Conservation (phyloP, 2,797 vertebrate species). For the Brachyrhaphis roseni region DNA sequence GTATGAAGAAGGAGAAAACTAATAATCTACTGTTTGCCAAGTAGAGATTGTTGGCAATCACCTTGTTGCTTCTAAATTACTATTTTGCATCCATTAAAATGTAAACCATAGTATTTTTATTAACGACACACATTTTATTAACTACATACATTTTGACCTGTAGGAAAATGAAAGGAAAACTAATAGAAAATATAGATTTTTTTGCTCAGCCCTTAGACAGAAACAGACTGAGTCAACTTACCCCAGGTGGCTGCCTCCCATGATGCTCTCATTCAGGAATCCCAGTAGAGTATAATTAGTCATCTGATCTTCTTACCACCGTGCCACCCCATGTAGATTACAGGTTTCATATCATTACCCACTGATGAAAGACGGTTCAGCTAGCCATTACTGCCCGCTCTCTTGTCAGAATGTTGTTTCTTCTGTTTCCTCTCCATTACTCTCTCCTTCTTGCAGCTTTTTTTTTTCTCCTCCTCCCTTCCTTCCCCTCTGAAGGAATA, state of each 20-base stretch:
- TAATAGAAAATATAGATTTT: background rate
- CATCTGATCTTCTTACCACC: slow-evolving; percentile 33
- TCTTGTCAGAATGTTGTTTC: slow-evolving; percentile 39
- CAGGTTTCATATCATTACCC: slow-evolving; percentile 59
- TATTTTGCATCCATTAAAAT: background rate
- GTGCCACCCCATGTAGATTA: slow-evolving; percentile 36
- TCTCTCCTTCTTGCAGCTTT: slow-evolving; percentile 16
- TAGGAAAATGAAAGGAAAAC: background rate
- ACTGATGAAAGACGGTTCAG: slow-evolving; percentile 45
- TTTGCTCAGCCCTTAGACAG: background rate
- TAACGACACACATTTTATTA: too few relatives aligned
- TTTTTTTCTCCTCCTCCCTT: background rate
- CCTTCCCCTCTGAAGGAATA: slow-evolving; percentile 14
- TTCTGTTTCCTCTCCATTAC: slow-evolving; percentile 35
- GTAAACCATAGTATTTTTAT: background rate
- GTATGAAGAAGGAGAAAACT: too few relatives aligned
- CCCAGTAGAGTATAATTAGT: slow-evolving; percentile 47
- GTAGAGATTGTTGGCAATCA: background rate
- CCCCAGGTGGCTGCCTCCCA: slow-evolving; percentile 9
- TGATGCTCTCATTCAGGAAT: slow-evolving; percentile 35
- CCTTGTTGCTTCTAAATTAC: background rate
- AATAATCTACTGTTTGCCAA: background rate
- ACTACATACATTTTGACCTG: background rate
- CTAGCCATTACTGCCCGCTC: slow-evolving; percentile 21
- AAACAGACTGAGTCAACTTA: background rate